These are phyloP conservation scores for Dascyllus trimaculatus DNA, from an alignment of 2,113 vertebrate species.

Conservation along the genomic window DNA sequence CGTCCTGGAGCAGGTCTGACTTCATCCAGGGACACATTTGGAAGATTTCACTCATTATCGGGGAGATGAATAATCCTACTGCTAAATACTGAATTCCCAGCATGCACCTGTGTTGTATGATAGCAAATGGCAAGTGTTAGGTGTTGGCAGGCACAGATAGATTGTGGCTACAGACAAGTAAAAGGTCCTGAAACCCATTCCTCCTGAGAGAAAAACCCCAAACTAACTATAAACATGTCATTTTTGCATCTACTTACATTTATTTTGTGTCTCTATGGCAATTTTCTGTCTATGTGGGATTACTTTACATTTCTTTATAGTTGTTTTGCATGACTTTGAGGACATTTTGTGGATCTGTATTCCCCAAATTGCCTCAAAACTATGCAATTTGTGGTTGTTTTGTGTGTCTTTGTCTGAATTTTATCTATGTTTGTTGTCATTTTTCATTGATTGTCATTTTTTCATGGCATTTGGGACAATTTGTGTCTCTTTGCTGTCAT, in stretches of 20 bases:
- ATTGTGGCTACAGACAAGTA: too few species aligned
- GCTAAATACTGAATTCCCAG: conserved; percentile 35
- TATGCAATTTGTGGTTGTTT: too few species aligned
- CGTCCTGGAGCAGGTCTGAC: conserved; percentile 29
- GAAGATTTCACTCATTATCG: conserved; percentile 12
- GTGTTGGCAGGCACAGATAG: conserved; percentile 12
- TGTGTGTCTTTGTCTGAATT: too few species aligned
- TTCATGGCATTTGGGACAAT: not conserved
- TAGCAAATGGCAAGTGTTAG: not conserved
- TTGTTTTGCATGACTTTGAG: not conserved
- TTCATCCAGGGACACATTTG: conserved; percentile 19
- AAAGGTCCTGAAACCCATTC: too few species aligned
- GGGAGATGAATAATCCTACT: not conserved
- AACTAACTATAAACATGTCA: too few species aligned
- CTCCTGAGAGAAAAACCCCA: too few species aligned
- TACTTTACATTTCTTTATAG: not conserved
- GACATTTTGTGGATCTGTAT: not conserved
- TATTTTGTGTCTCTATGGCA: not conserved
- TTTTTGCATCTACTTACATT: not conserved
- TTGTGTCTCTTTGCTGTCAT: not conserved
- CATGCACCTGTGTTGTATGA: conserved; percentile 26
- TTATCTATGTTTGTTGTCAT: not conserved
- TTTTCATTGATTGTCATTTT: not conserved
- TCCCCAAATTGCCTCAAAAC: too few species aligned
- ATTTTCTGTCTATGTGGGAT: not conserved